Base-by-base conservation (phyloP, 2,113 vertebrate genomes). In the Apistogramma diplotaenia region DNA sequence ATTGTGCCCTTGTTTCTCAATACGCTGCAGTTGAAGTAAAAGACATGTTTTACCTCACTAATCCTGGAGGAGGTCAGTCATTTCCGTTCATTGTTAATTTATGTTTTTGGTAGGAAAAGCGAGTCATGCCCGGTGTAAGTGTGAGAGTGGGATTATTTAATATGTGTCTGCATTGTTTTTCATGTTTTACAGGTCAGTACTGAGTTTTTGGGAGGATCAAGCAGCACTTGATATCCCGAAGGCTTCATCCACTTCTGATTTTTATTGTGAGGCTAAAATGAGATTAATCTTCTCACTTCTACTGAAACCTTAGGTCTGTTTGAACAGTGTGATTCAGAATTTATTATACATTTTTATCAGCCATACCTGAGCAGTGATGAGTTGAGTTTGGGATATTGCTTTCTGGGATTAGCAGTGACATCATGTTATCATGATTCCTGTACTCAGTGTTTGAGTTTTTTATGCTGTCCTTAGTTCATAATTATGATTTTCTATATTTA, bases 1-100 rank as follows among this genome's bases (percentile, higher is more conserved):
- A 65, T 76, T 62, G 10, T 84, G 83, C 31, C 83, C 82, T 90
- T 59, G 29, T 91, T 89, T 83, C 31, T 86, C 57, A 82, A 51
- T 75, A 60, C 6, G 3, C 79, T 62, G 78, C 81, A 43, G 37
- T 8, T 19, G n/a, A 75, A 60, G 43, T 27, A 61, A 61, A 81
- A 37, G 60, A 76, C 16, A 16, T 11, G 25, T 76, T 84, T 88
- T 62, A 58, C 55, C 19, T 62, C 31, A 53, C 58, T 60, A 59
- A 82, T 81, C 74, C 72, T 73, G 59, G 53, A 58, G 59, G 56
- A n/a, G 62, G 73, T 85, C 75, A 19, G 46, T 81, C 4, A 72
- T 87, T 88, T 90, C 23, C 37, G 72, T 73, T 25, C 18, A 3
- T 27, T 76, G 56, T 76, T 23, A 74, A 59, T 72, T 19, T 62